These are phyloP conservation scores for Bombus haemorrhoidalis DNA, from an alignment of 1,140 invertebrate genomes.

Conservation along the genomic window DNA sequence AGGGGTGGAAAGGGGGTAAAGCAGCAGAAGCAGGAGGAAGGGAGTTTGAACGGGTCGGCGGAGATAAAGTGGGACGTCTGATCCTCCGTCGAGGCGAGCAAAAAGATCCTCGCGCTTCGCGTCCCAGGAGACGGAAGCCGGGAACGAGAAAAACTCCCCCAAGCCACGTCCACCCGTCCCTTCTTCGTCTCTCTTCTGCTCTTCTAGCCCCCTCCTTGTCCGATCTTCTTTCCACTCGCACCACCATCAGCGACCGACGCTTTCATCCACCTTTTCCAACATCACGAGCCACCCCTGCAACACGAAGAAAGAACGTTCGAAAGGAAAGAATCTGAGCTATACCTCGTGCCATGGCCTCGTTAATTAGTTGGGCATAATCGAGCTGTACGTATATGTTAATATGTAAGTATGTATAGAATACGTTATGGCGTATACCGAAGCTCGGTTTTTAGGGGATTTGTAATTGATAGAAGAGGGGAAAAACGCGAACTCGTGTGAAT, in stretches of 20 bases:
- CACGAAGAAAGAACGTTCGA: conserved; percentile 76
- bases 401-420: no score
- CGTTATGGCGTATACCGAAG: no score
- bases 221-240: conserved; percentile 58
- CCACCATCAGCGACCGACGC: conserved; percentile 61
- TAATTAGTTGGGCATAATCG: conserved; percentile 58
- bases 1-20: not conserved
- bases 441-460: not conserved
- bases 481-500: not conserved
- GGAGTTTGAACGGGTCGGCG: conserved; percentile 73
- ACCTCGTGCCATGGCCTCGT: conserved; percentile 43
- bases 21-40: conserved; percentile 29
- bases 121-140: conserved; percentile 81
- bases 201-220: conserved; percentile 27
- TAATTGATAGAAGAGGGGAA: not conserved
- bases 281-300: conserved; percentile 60
- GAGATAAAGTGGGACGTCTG: conserved; percentile 79
- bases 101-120: conserved; percentile 78
- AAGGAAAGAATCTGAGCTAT: conserved; percentile 68
- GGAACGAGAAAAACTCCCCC: conserved; percentile 81
- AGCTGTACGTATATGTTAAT: fast-evolving
- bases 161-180: conserved; percentile 63
- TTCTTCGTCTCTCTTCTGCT: not conserved
- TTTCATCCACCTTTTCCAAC: conserved; percentile 76
- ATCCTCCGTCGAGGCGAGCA: conserved; percentile 78